Base-by-base conservation (phyloP, 2,888 invertebrate genomes). In the Ochlodes sylvanus region DNA sequence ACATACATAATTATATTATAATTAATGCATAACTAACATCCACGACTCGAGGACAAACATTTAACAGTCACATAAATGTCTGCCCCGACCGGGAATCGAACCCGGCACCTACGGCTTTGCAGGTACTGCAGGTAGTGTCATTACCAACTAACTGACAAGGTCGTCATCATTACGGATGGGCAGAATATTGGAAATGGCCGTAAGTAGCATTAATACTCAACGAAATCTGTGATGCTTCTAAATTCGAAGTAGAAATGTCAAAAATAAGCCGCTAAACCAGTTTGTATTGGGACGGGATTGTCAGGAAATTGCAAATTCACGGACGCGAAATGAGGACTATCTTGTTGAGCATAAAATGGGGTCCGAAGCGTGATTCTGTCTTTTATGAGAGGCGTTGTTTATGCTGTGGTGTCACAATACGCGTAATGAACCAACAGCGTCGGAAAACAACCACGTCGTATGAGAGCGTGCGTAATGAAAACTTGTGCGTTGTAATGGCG, bases 291-390 rank as follows among this genome's bases (percentile, higher is more conserved):
- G 15, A 21, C 47, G 50, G 17, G 58, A 66, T 58, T 60, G 58
- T 42, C 67, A 61, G 61, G 61, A 61, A 67, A 67, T 67, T 67
- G 55, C 54, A 61, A 61, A 61, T 67, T 67, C 55, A 67, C 60
- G 61, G 61, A 47, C 34, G 60, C 66, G 66, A 58, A 60, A 52
- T 42, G 66, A 58, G 58, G 58, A 42, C 66, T 32, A 58, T 65
- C 41, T 58, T 47, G 58, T 66, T 42, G 60, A 60, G 60, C 60
- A 32, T 47, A 21, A 64, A 64, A 58, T 65, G 57, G 50, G 50
- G 50, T 62, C 55, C 63, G 55, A 63, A 42, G 55, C 63, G 63
- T 63, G 63, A 32, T 44, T 44, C 55, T 55, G 55, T 63, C 63
- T 63, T 63, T 63, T 55, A 44, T 44, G 63, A 55, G 63, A 44